Base-by-base conservation (phyloP, 2,888 invertebrate species). In the Pyrrhia umbra region DNA sequence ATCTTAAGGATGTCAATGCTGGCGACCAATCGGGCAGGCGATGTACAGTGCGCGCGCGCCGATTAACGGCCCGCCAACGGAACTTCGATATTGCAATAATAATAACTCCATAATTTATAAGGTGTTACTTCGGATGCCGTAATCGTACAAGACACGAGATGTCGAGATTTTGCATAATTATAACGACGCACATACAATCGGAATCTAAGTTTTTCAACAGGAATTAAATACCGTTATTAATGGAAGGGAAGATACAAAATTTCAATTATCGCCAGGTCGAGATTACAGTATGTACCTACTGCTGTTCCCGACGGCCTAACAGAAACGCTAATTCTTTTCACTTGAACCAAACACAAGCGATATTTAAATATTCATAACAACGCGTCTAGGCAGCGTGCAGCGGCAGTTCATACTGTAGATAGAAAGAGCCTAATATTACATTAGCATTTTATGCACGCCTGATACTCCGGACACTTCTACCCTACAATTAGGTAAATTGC, bases 11-110 rank as follows among this genome's bases (percentile, higher is more conserved):
- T 62, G 63, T 66, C 62, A 69, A 54, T 51, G 58, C 25, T 63
- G 64, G 52, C 46, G 60, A 45, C 46, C 77, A 57, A 43, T 37
- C 47, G 46, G 10, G 16, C 67, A 43, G 45, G 42, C 62, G 23
- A 63, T 55, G 67, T 37, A 60, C 51, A 46, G 20, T 50, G 57
- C 47, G 47, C 49, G 21, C 34, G 52, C 43, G 46, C 40, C 62
- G 70, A 57, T 70, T 80, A 80, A 82, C 83, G 79, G 82, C 16
- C 49, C 67, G 49, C 60, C 71, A 83, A 77, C 82, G 84, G 84
- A 75, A 81, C 84, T 74, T 73, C 55, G 66, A 59, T 70, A 77
- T 77, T 75, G 77, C 77, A 77, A 82, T 80, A 63, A 78, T 79
- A 80, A 71, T 73, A 71, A 76, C 68, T 69, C 69, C 58, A 69